A percentile compares a stretch with the other conserved stretches of the same genome.
These are phyloP conservation scores for Thermophis baileyi DNA, from an alignment of 2,113 vertebrate genomes.

Conservation along the genomic window DNA sequence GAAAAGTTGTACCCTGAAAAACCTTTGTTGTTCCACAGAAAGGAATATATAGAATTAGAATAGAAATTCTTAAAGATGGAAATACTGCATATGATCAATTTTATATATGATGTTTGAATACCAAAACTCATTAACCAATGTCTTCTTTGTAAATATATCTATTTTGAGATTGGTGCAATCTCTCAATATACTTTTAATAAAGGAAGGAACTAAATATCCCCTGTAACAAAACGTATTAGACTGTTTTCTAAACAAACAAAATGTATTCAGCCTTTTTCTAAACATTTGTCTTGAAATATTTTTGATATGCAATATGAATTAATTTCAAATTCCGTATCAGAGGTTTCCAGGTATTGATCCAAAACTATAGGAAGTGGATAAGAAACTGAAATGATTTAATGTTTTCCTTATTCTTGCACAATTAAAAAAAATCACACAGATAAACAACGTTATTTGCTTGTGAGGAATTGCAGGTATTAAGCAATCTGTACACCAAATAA, in stretches of 20 bases:
- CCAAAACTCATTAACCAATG: constrained; percentile 51
- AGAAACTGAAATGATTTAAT: background rate
- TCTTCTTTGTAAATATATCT: constrained; percentile 57
- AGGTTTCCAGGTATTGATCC: background rate
- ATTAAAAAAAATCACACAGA: fast-evolving
- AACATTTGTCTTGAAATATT: background rate
- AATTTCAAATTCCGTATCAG: background rate
- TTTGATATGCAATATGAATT: background rate
- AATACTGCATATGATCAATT: constrained; percentile 43
- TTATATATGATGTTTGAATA: constrained; percentile 54
- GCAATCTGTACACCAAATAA: background rate
- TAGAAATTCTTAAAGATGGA: constrained; percentile 54
- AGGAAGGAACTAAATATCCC: constrained; percentile 4
- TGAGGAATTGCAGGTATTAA: background rate
- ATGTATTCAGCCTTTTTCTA: background rate
- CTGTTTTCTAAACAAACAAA: background rate
- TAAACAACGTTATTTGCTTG: background rate
- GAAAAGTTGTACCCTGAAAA: constrained; percentile 49
- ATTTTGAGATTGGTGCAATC: constrained; percentile 20
- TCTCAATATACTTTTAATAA: background rate
- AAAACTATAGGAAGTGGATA: background rate
- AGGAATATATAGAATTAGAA: constrained; percentile 33
- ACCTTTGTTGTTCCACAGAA: constrained; percentile 50
- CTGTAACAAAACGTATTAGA: background rate
- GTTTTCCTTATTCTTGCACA: background rate